These are phyloP conservation scores for Forbesichthys agassizii DNA, from an alignment of 2,113 vertebrate genomes.

Conservation along the genomic window DNA sequence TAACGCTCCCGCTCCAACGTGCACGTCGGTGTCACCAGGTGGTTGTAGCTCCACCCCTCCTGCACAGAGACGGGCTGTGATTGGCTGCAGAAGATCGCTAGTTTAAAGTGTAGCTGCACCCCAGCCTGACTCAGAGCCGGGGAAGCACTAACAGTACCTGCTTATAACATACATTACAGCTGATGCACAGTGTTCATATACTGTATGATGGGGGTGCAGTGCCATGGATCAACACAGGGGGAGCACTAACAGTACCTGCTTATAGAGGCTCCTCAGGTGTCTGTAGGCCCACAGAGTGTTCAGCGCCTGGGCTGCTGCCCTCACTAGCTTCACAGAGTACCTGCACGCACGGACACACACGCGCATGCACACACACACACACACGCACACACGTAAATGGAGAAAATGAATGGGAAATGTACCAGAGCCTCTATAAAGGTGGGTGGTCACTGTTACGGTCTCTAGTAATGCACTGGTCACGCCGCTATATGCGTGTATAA, in stretches of 20 bases:
- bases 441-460: too few species aligned
- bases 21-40: conserved; percentile 95
- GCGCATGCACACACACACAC: not conserved
- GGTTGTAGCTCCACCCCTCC: conserved; percentile 99
- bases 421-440: too few species aligned
- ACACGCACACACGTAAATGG: not conserved
- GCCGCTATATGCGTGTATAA: too few species aligned
- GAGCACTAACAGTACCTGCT: conserved; percentile 81
- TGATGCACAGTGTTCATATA: too few species aligned
- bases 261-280: conserved; percentile 96
- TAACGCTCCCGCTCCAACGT: conserved; percentile 94
- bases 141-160: not conserved
- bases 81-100: not conserved
- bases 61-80: conserved; percentile 47
- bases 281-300: conserved; percentile 98
- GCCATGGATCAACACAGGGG: not conserved
- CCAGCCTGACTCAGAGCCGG: too few species aligned
- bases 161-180: too few species aligned
- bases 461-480: too few species aligned
- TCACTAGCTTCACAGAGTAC: conserved; percentile 95
- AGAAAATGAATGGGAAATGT: too few species aligned
- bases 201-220: too few species aligned
- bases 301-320: conserved; percentile 95
- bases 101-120: too few species aligned
- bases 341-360: conserved; percentile 58